These are phyloP conservation scores for Pituophis catenifer DNA, from an alignment of 2,113 vertebrate species.

Conservation along the genomic window DNA sequence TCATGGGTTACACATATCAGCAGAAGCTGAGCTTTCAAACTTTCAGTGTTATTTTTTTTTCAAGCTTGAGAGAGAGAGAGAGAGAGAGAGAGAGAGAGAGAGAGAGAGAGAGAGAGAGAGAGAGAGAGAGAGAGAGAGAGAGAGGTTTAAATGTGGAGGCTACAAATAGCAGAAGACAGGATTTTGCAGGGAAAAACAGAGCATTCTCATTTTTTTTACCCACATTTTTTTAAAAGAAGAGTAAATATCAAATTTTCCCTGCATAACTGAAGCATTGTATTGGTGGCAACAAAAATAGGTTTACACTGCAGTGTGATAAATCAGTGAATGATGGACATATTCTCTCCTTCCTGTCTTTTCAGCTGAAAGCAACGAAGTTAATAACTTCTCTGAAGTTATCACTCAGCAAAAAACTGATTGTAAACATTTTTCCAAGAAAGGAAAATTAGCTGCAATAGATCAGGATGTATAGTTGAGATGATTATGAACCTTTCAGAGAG, in stretches of 20 bases:
- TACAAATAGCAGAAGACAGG: not conserved
- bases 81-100: not conserved
- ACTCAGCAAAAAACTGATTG: not conserved
- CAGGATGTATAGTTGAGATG: not conserved
- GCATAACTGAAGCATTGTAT: not conserved
- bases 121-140: not conserved
- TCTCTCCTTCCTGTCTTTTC: not conserved
- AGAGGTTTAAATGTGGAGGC: not conserved
- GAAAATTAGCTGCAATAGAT: not conserved
- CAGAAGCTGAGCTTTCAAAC: not conserved
- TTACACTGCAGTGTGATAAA: not conserved
- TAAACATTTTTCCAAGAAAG: not conserved
- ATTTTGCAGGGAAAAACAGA: not conserved
- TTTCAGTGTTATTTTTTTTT: not conserved
- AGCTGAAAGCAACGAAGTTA: no score
- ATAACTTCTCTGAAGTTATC: not conserved
- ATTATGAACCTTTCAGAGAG: not conserved
- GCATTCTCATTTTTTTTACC: not conserved
- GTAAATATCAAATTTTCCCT: not conserved
- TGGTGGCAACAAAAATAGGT: not conserved
- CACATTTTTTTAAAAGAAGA: not conserved
- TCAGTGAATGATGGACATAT: not conserved
- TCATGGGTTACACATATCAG: not conserved
- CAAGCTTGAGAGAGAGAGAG: not conserved
- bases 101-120: not conserved